Percentiles rank a stretch among this genome's conserved stretches.
Conservation (phyloP, 23 tunicate species). For the Oikopleura dioica region DNA sequence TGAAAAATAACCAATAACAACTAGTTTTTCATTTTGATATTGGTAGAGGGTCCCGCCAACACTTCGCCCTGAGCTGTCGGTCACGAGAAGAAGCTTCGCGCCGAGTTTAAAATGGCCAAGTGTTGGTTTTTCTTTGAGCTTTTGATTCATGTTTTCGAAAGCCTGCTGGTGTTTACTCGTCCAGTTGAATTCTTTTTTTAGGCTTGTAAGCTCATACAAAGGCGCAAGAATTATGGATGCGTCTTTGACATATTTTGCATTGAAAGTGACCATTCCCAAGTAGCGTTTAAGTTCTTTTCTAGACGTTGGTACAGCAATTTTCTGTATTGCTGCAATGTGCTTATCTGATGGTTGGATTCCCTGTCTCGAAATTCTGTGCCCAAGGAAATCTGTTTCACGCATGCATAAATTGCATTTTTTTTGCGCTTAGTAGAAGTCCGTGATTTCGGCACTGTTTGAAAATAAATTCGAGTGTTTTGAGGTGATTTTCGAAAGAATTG, state of each 20-base stretch:
- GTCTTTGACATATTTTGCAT: not conserved
- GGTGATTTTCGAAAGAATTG: not conserved
- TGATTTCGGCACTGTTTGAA: not conserved
- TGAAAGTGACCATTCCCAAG: not conserved
- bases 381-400: not conserved
- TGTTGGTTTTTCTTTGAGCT: not conserved
- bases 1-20: no score
- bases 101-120: not conserved
- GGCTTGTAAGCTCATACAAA: not conserved
- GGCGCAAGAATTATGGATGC: not conserved
- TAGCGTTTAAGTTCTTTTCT: not conserved
- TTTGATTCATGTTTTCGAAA: not conserved
- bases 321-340: not conserved
- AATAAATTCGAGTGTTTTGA: not conserved
- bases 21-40: not conserved
- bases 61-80: not conserved
- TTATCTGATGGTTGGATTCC: not conserved
- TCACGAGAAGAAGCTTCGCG: not conserved
- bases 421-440: no score
- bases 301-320: not conserved
- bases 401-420: not conserved
- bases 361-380: not conserved
- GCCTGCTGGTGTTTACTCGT: not conserved
- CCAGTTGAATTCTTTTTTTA: not conserved
- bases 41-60: not conserved